phyloP scores from a whole-genome alignment of 2,888 invertebrate genomes.

The Baronia brevicornis region DNA sequence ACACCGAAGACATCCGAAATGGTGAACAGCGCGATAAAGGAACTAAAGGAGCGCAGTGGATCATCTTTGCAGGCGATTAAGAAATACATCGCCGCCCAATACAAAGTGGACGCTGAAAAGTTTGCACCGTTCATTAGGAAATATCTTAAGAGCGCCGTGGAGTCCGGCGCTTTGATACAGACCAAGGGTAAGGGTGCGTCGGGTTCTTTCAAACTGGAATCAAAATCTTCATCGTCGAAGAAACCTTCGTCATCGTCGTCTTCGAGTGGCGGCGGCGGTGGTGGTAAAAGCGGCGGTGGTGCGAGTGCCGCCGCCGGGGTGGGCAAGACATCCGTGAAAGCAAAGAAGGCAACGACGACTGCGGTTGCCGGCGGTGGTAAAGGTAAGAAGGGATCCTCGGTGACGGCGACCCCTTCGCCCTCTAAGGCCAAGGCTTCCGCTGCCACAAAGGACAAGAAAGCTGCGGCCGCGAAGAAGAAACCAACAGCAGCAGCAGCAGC shows the following conservation, averaged over 20 bases:
- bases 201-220: slow-evolving; percentile 57
- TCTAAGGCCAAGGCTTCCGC: slow-evolving; percentile 19
- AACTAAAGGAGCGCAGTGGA: slow-evolving; percentile 74
- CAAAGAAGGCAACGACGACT: slow-evolving; percentile 10
- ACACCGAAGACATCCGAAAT: slow-evolving; percentile 51
- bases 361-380: slow-evolving; percentile 15
- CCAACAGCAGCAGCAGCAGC: slow-evolving; percentile 22
- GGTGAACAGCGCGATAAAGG: slow-evolving; percentile 74
- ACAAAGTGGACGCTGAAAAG: slow-evolving; percentile 76
- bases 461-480: slow-evolving; percentile 31
- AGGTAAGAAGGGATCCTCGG: slow-evolving; percentile 18
- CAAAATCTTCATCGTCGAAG: slow-evolving; percentile 27
- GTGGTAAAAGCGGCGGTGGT: slow-evolving; percentile 18
- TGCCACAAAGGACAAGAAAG: slow-evolving; percentile 27
- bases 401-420: slow-evolving; percentile 24
- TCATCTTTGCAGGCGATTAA: slow-evolving; percentile 76
- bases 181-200: slow-evolving; percentile 74
- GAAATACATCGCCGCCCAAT: slow-evolving; percentile 76
- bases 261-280: slow-evolving; percentile 17
- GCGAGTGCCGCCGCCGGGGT: slow-evolving; percentile 24
- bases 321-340: slow-evolving; percentile 24
- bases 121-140: slow-evolving; percentile 75
- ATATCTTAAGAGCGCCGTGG: slow-evolving; percentile 70
- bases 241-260: too few relatives aligned
- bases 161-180: slow-evolving; percentile 65